Percentiles rank a stretch among this genome's conserved stretches.
Conservation (phyloP, 2,888 invertebrate genomes). For the Anticlea derivata region DNA sequence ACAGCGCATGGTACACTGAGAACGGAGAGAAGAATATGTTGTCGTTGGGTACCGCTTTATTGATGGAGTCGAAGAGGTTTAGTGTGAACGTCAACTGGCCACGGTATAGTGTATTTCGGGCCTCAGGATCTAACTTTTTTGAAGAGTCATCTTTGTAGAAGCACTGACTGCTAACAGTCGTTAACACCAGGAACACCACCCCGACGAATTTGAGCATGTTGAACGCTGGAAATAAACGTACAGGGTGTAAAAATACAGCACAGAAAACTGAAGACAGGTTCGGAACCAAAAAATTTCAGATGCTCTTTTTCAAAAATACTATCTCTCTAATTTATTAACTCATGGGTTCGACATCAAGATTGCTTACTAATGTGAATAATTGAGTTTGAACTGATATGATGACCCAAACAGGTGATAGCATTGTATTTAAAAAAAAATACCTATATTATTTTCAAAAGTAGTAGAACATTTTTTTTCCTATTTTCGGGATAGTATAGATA, state of each 20-base stretch:
- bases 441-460: too few species aligned
- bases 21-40: slow-evolving; percentile 95
- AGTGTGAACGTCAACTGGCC: slow-evolving; percentile 88
- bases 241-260: background rate
- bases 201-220: slow-evolving; percentile 62
- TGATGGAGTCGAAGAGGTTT: slow-evolving; percentile 87
- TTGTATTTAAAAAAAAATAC: too few species aligned
- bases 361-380: background rate
- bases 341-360: too few species aligned
- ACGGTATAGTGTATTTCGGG: slow-evolving; percentile 60
- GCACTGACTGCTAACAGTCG: slow-evolving; percentile 67
- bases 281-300: too few species aligned
- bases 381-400: too few species aligned
- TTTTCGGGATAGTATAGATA: too few species aligned
- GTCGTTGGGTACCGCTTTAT: slow-evolving; percentile 85
- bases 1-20: slow-evolving; percentile 91
- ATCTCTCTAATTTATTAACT: too few species aligned
- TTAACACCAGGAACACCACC: slow-evolving; percentile 48
- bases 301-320: too few species aligned
- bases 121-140: slow-evolving; percentile 71
- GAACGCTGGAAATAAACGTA: slow-evolving; percentile 42
- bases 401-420: too few species aligned
- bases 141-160: slow-evolving; percentile 72
- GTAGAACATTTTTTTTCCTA: too few species aligned
- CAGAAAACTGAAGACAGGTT: too few species aligned